A percentile compares a stretch with the other conserved stretches of the same genome.
phyloP scores from a whole-genome alignment of 2,888 invertebrate genomes.

The Strigamia transsilvanica region DNA sequence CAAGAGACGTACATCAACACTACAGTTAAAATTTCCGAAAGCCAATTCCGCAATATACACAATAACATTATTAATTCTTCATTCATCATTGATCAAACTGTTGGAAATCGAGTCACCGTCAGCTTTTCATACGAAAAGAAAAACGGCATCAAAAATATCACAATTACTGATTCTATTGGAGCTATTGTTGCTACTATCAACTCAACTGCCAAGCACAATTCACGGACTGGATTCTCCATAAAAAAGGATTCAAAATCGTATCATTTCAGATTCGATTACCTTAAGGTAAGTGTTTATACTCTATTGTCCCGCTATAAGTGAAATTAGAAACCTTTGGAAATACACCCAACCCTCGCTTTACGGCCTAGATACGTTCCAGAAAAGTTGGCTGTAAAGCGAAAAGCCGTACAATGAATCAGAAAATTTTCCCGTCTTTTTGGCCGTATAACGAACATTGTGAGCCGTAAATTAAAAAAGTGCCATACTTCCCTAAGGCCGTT shows the following conservation, averaged over 20 bases:
- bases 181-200: not conserved
- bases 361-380: too few species aligned
- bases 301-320: too few species aligned
- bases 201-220: not conserved
- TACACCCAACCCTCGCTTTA: too few species aligned
- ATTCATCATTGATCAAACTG: constrained; percentile 27
- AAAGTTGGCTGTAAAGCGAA: too few species aligned
- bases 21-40: not conserved
- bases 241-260: not conserved
- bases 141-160: not conserved
- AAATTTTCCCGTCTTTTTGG: too few species aligned
- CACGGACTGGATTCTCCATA: not conserved
- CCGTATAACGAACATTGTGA: too few species aligned
- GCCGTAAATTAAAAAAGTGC: too few species aligned
- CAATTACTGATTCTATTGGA: not conserved
- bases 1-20: not conserved
- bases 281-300: not conserved
- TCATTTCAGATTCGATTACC: not conserved
- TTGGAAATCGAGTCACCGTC: not conserved
- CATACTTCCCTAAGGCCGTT: too few species aligned
- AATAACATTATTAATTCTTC: not conserved
- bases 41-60: not conserved
- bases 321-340: too few species aligned
- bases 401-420: too few species aligned
- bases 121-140: not conserved